A percentile compares a stretch with the other conserved stretches of the same genome.
Evolutionary conservation across 2,113 vertebrate genomes (phyloP).

Genomic region (Lamprotornis superbus): DNA sequence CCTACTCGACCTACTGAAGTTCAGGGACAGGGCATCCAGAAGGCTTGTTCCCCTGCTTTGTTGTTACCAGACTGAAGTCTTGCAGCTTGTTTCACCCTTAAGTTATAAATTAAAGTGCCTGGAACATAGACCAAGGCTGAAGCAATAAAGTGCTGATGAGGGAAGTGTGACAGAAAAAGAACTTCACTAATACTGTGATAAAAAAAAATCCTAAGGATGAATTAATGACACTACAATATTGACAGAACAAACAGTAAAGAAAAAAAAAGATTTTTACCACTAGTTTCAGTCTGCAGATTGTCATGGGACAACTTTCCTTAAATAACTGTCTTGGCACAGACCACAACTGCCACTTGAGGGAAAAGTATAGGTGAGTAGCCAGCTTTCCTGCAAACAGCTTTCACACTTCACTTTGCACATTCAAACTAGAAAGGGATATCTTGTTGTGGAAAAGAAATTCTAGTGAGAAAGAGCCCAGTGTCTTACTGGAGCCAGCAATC

Average conservation of each 20-base stretch:
- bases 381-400: neutral
- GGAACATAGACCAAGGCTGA: slow-evolving; percentile 31
- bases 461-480: neutral
- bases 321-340: neutral
- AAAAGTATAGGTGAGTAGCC: neutral
- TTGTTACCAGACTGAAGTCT: neutral
- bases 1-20: neutral
- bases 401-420: neutral
- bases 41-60: neutral
- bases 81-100: neutral
- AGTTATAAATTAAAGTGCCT: slow-evolving; percentile 38
- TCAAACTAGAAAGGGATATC: neutral
- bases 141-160: slow-evolving; percentile 71
- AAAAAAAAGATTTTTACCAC: neutral
- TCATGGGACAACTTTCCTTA: slow-evolving; percentile 28
- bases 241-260: neutral
- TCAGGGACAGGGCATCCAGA: neutral
- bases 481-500: neutral
- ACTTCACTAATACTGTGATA: neutral
- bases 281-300: slow-evolving; percentile 30
- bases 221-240: neutral
- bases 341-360: neutral
- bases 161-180: neutral
- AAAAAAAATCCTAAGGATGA: neutral
- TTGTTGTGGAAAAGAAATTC: neutral